Percentiles rank a stretch among this genome's conserved stretches.
Evolutionary conservation across 2,113 vertebrate genomes (phyloP).

Genomic region (Lamprologus speciosus): DNA sequence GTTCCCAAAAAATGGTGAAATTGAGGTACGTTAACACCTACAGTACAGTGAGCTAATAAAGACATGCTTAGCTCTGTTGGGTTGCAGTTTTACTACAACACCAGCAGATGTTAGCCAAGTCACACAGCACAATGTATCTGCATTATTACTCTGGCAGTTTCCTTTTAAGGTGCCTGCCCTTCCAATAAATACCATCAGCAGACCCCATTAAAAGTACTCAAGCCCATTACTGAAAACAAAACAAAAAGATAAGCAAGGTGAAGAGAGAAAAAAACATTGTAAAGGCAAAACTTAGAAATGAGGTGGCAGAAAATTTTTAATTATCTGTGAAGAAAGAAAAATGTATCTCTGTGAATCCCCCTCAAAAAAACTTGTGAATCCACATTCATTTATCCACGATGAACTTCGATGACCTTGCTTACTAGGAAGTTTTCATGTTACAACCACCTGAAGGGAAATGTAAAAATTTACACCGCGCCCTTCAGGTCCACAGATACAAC

Average conservation of each 20-base stretch:
- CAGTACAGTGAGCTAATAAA: neutral
- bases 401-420: neutral
- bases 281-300: neutral
- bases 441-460: neutral
- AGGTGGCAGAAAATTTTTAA: neutral
- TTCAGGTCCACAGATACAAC: neutral
- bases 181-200: neutral
- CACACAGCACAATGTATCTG: neutral
- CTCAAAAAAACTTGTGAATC: neutral
- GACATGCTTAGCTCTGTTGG: neutral
- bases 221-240: neutral
- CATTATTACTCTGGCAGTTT: neutral
- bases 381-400: neutral
- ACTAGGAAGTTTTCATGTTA: conserved; percentile 1
- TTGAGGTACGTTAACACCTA: neutral
- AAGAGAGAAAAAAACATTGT: neutral
- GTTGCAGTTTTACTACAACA: neutral
- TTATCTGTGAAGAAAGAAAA: neutral
- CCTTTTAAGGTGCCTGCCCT: neutral
- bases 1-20: neutral
- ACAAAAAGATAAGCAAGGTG: neutral
- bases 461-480: neutral
- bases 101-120: conserved; percentile 48
- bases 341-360: neutral
- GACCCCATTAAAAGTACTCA: neutral